Base-by-base conservation (phyloP, 35 echinoderm and acorn worm genomes). In the Heliocidaris tuberculata region DNA sequence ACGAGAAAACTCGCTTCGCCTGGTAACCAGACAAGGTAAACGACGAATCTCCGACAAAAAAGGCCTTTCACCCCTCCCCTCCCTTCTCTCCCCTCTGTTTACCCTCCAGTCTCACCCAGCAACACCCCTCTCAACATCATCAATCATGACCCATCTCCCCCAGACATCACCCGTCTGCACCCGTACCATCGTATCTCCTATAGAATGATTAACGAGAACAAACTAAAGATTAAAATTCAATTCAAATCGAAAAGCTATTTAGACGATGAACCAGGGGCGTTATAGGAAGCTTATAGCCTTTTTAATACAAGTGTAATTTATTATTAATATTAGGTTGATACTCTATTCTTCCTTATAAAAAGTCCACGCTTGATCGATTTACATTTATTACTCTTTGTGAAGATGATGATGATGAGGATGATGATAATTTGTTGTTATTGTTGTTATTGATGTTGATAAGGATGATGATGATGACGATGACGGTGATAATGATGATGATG, bases 401-500 rank as follows among this genome's bases (percentile, higher is more conserved):
- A 30, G 86, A 17, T 88, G 60, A 65, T 88, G 86, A 24, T 88
- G 86, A 32, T 88, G 86, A 24, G 7, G 86, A 31, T 93, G 92
- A 31, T 93, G 92, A n/a, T 93, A 48, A 31, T 93, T 9, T 56
- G 92, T 8, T 85, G 93, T 47, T 94, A 56, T 85, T 71, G 93
- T 17, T 94, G 70, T 16, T 85, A 11, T 31, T 85, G 93, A 85
- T 94, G 93, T 9, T 94, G 93, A 78, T 94, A 56, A 31, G 85
- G 70, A 94, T 94, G 59, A 47, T 94, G 93, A 94, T 85, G 93
- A 94, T 32, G 93, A 85, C 85, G 93, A 94, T 94, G 93, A 85
- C 85, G 60, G 17, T 94, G 93, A 85, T 94, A 59, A 85, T 94
- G 93, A 30, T 94, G 93, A 94, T 94, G 93, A 94, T 94, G 93